These are phyloP conservation scores for Pseudomyrmex sp. DNA, from an alignment of 1,140 invertebrate genomes.

Conservation along the genomic window DNA sequence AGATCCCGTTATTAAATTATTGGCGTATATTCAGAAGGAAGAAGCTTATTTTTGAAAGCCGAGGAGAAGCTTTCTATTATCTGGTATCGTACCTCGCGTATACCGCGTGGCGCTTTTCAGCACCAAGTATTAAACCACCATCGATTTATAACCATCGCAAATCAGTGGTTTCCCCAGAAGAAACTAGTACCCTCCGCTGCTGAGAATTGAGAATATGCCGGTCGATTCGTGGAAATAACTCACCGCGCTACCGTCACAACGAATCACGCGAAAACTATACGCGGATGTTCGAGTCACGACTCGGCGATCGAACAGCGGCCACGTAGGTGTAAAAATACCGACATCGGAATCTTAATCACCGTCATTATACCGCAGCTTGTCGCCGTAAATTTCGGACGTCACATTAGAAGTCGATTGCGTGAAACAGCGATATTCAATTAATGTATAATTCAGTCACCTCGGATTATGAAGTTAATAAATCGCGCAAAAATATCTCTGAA, in stretches of 20 bases:
- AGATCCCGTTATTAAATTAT: constrained; percentile 69
- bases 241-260: constrained; percentile 44
- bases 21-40: not conserved
- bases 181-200: constrained; percentile 71
- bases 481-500: not conserved
- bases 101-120: constrained; percentile 65
- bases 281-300: constrained; percentile 50
- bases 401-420: constrained; percentile 4
- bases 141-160: constrained; percentile 71
- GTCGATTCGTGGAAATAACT: constrained; percentile 75
- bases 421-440: constrained; percentile 4
- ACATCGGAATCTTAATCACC: constrained; percentile 38
- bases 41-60: constrained; percentile 70
- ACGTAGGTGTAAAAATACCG: constrained; percentile 44
- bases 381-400: constrained; percentile 17
- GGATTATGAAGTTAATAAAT: constrained; percentile 12
- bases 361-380: constrained; percentile 26
- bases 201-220: constrained; percentile 69
- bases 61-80: constrained; percentile 66
- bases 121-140: constrained; percentile 69
- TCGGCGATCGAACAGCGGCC: constrained; percentile 11
- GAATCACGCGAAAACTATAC: constrained; percentile 66
- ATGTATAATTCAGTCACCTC: constrained; percentile 20
- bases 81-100: constrained; percentile 46
- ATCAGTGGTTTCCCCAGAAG: constrained; percentile 69